Conservation (phyloP, 2,113 vertebrate species). For the Tragelaphus scriptus region DNA sequence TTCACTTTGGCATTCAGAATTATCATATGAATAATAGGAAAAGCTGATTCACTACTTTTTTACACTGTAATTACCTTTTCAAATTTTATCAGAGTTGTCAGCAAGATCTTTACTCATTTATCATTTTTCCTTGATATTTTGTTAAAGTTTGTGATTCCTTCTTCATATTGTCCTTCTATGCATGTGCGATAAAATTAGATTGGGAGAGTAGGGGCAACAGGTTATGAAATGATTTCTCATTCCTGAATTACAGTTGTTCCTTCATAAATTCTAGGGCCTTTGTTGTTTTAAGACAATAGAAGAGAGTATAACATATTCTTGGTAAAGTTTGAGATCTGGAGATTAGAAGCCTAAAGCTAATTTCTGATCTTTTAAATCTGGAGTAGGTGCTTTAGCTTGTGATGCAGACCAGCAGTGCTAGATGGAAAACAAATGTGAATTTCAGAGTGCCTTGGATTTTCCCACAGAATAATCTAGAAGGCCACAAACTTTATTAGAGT, state of each 20-base stretch:
- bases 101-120: background rate
- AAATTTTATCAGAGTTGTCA: background rate
- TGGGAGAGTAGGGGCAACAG: background rate
- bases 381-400: slow-evolving; percentile 20
- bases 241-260: background rate
- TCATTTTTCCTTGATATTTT: slow-evolving; percentile 14
- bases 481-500: slow-evolving; percentile 66
- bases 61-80: background rate
- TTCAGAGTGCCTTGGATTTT: slow-evolving; percentile 57
- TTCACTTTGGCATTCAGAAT: background rate
- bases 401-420: slow-evolving; percentile 14
- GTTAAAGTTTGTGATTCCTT: slow-evolving; percentile 27
- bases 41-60: slow-evolving; percentile 10
- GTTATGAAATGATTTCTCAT: background rate
- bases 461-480: slow-evolving; percentile 70
- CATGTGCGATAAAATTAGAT: background rate
- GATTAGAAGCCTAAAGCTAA: slow-evolving; percentile 27
- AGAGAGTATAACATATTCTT: slow-evolving; percentile 38
- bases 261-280: background rate
- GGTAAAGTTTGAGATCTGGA: slow-evolving; percentile 36
- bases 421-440: slow-evolving; percentile 62
- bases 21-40: background rate
- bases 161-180: background rate
- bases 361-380: slow-evolving; percentile 28
- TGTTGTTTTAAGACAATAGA: background rate